phyloP scores from a whole-genome alignment of 2,113 vertebrate species.

The Butorides virescens region DNA sequence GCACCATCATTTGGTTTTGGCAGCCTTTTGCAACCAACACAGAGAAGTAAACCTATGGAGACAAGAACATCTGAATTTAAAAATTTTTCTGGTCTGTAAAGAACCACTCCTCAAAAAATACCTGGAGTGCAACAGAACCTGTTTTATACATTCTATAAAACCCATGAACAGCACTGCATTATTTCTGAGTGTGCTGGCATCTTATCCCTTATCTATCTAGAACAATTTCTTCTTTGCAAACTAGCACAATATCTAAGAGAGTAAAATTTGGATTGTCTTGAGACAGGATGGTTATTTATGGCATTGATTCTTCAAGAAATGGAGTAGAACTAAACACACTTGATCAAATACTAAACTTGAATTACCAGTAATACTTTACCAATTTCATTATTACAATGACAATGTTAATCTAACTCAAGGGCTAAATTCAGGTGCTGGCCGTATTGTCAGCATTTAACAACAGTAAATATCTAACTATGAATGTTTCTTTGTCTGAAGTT shows the following conservation, averaged over 20 bases:
- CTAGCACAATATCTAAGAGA: not conserved
- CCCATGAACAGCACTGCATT: not conserved
- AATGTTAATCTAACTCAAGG: not conserved
- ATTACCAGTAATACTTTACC: not conserved
- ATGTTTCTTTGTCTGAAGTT: not conserved
- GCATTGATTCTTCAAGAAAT: not conserved
- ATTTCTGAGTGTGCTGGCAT: not conserved
- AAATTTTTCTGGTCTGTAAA: not conserved
- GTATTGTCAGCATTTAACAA: not conserved
- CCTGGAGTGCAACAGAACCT: not conserved
- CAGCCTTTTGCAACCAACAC: not conserved
- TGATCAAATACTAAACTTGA: not conserved
- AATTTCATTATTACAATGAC: not conserved
- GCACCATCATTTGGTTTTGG: not conserved
- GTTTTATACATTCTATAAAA: not conserved
- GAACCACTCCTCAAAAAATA: not conserved
- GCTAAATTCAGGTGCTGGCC: not conserved
- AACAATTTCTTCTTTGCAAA: not conserved
- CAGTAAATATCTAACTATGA: not conserved
- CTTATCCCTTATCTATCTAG: not conserved
- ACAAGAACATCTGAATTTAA: not conserved
- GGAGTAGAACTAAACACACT: not conserved
- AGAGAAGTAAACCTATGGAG: not conserved
- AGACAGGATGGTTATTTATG: not conserved
- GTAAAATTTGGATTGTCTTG: not conserved